These are phyloP conservation scores for Grapholita molesta DNA, from an alignment of 1,140 invertebrate species.

Conservation along the genomic window DNA sequence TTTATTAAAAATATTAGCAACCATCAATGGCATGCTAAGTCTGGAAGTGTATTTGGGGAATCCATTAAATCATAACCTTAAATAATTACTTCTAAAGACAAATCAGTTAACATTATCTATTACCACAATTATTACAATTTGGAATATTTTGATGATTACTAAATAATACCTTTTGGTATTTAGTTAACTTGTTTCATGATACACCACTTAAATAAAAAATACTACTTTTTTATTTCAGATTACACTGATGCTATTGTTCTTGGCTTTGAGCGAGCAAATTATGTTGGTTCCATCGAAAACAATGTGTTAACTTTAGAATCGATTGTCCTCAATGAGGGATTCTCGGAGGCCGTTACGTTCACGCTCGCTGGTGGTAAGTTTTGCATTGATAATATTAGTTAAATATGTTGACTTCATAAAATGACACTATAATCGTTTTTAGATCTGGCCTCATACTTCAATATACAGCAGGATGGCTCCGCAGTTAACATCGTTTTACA, in stretches of 20 bases:
- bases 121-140: too few relatives aligned
- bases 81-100: too few relatives aligned
- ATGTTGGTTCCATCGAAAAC: slow-evolving; percentile 31
- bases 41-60: too few relatives aligned
- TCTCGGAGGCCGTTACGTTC: neutral
- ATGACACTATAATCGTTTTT: too few relatives aligned
- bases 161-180: too few relatives aligned
- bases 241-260: slow-evolving; percentile 15
- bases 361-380: neutral
- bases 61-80: neutral
- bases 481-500: neutral
- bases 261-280: slow-evolving; percentile 33
- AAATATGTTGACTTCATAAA: neutral
- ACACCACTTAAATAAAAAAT: too few relatives aligned
- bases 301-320: slow-evolving; percentile 22
- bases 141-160: too few relatives aligned
- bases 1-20: too few relatives aligned
- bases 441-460: slow-evolving; percentile 7
- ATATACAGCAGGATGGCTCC: neutral
- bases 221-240: neutral
- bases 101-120: too few relatives aligned
- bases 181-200: too few relatives aligned
- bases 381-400: neutral
- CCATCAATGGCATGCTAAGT: too few relatives aligned
- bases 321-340: slow-evolving; percentile 33